Base-by-base conservation (phyloP, 2,797 vertebrate species). In the Onychomys arenicola region DNA sequence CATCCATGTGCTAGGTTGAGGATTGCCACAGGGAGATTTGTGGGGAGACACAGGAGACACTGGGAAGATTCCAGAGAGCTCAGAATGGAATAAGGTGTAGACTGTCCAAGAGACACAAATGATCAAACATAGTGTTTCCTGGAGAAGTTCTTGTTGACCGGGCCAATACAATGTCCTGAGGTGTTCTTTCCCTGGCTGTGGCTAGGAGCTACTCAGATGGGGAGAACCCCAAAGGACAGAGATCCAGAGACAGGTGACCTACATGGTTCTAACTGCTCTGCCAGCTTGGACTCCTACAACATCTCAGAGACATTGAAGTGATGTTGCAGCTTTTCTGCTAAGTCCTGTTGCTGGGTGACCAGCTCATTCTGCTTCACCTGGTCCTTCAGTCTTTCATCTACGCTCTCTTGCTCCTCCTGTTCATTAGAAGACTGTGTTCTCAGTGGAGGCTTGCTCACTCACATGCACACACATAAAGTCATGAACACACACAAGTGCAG, bases 361-460 rank as follows among this genome's bases (percentile, higher is more conserved):
- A 21, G 16, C 2, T 63, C 25, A 10, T 34, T 12, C 40, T 84
- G 25, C 27, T 65, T 46, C 40, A 34, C 9, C 27, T 65, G 16
- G 27, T 21, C 5, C 59, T 63, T 19, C 2, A 14, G 11, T 37
- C 14, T 55, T 55, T 55, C 16, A 55, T 55, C 55, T 55, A 55
- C 14, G 55, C 3, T 12, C 86, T 80, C 57, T 71, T 49, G 65
- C 19, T 55, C 29, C 19, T 55, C 29, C 75, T 57, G 23, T 40
- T 63, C 65, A 40, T 91, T 49, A 90, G n/a, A 91, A 76, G 59
- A 83, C 16, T 34, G 8, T 37, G 67, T 46, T 71, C 65, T 71
- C 40, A 43, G 52, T 59, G 69, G 27, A 75, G 23, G 6, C 4
- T 49, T 67, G 32, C 4, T 40, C 71, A 40, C 11, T 40, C 4